These are phyloP conservation scores for human DNA, from an alignment of 2,113 vertebrate genomes.

Conservation along the genomic window GRCh38 chr18:34585001-34585500, in stretches of 20 bases:
- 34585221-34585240: background rate
- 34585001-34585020: background rate
- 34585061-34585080: background rate
- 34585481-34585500: background rate
- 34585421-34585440: background rate
- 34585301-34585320: background rate
- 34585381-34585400: background rate
- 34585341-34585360: background rate
- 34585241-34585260: background rate
- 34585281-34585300: background rate
- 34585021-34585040: background rate
- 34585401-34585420: background rate
- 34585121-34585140: background rate
- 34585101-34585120: rapidly evolving
- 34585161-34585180: background rate
- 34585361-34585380: background rate
- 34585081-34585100: background rate
- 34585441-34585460: background rate
- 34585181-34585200: background rate
- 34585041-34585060: background rate
- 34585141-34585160: background rate
- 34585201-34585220: background rate
- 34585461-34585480: background rate
- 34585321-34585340: background rate
- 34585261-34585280: background rate